Percentiles rank a stretch among this genome's conserved stretches.
Conservation (phyloP, 2,888 invertebrate species). For the Exephanes ischioxanthus region DNA sequence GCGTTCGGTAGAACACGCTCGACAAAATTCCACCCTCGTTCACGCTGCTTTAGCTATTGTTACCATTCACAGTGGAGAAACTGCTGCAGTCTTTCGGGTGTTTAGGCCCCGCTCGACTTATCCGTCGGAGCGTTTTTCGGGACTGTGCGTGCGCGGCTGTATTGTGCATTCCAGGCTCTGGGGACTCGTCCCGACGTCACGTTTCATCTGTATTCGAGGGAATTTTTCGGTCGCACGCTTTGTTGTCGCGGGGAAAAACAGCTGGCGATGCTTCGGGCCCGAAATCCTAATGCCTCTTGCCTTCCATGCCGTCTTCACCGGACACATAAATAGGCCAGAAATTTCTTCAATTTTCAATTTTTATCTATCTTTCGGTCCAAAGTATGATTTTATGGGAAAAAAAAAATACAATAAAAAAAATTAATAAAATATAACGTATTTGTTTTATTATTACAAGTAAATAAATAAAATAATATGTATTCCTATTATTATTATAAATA, state of each 20-base stretch:
- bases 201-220: constrained; percentile 10
- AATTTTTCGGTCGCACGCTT: constrained; percentile 9
- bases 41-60: constrained; percentile 36
- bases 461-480: neutral
- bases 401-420: neutral
- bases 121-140: constrained; percentile 43
- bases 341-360: neutral
- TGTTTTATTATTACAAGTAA: neutral
- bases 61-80: constrained; percentile 6
- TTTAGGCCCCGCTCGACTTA: constrained; percentile 55
- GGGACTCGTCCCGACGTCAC: neutral
- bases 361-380: too few relatives aligned
- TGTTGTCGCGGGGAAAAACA: constrained; percentile 10
- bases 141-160: constrained; percentile 24
- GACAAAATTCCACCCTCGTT: constrained; percentile 36
- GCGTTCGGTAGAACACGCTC: constrained; percentile 30
- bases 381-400: neutral
- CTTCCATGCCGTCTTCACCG: neutral
- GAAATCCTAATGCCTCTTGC: neutral
- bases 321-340: neutral
- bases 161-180: neutral
- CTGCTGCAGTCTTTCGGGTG: constrained; percentile 15
- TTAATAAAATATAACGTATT: neutral
- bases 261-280: neutral
- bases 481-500: neutral